A percentile compares a stretch with the other conserved stretches of the same genome.
Evolutionary conservation across 2,888 invertebrate species (phyloP).

Genomic region (Epinotia ramella): DNA sequence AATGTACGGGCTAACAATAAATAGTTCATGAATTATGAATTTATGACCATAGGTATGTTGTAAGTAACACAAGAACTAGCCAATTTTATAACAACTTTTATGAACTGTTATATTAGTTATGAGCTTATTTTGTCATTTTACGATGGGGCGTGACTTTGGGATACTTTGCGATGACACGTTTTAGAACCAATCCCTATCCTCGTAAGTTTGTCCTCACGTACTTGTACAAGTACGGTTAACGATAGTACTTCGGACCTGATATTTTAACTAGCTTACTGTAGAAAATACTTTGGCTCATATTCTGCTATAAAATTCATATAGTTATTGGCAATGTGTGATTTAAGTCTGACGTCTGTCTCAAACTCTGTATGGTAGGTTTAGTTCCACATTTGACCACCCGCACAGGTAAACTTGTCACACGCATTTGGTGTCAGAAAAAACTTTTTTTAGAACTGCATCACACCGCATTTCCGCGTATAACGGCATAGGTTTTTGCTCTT

Average conservation of each 20-base stretch:
- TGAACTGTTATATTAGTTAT: too few relatives aligned
- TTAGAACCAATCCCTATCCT: too few relatives aligned
- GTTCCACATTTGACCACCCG: slow-evolving; percentile 17
- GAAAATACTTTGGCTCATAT: not conserved
- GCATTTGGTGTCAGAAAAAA: slow-evolving; percentile 39
- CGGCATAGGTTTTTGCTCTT: slow-evolving; percentile 39
- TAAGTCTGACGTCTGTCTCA: not conserved
- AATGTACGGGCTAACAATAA: too few relatives aligned
- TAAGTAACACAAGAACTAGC: too few relatives aligned
- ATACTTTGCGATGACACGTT: not conserved
- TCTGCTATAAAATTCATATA: not conserved
- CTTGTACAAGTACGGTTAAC: too few relatives aligned
- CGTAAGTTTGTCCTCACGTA: too few relatives aligned
- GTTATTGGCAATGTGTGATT: not conserved
- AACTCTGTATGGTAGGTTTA: not conserved
- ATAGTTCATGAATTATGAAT: too few relatives aligned
- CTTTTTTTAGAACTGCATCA: slow-evolving; percentile 35
- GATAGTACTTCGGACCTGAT: too few relatives aligned
- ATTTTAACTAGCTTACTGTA: too few relatives aligned
- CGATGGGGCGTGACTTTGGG: not conserved
- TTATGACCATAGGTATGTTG: too few relatives aligned
- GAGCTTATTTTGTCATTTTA: not conserved
- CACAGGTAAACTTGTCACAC: slow-evolving; percentile 25
- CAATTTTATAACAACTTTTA: too few relatives aligned
- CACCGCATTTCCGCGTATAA: slow-evolving; percentile 44